Evolutionary conservation across 92 coral and sea anemone genomes (phyloP), one percentile per base, ranked within the genome.

Genomic region (Porites cylindrica): DNA sequence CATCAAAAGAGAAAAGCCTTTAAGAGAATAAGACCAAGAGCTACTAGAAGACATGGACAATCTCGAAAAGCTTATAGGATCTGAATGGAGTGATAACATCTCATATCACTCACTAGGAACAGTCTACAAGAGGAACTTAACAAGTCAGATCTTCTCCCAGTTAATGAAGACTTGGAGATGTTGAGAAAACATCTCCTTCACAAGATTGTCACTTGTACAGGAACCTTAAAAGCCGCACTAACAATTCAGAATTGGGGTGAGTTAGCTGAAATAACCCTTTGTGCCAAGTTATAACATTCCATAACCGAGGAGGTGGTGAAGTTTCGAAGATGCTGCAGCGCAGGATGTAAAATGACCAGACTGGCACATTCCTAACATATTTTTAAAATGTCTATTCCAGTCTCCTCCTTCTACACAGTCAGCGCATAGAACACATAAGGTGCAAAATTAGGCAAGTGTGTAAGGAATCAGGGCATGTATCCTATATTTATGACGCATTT

Each of bases 261-360:
- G 61, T 20, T 91, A 20, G 89, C 89, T 8, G 91, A 78, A n/a
- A 29, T n/a, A 18, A 14, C 68, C 11, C 51, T 80, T 4, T 2
- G 64, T 2, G 64, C 68, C 6, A 89, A 10, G 62, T 71, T 10
- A 87, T 91, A 14, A 24, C 87, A 10, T 87, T 91, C 59, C 87
- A 87, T 59, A 91, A 87, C 19, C 5, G 94, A 2, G 76, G 91
- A 0, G 85, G 88, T n/a, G 94, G 94, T 1, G 89, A 91, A 72
- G 86, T 91, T 2, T 82, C 91, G 1, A 82, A 67, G 71, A 78
- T 82, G 78, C 16, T 11, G 2, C 77, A 26, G 29, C 29, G 0
- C 1, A 26, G 29, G 1, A 26, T 32, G 17, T 65, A 68, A 53
- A 70, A 47, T 7, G 91, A 4, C 91, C 94, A 6, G 29, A 26